Base-by-base conservation (phyloP, 2,888 invertebrate genomes). In the Entomobrya proxima region DNA sequence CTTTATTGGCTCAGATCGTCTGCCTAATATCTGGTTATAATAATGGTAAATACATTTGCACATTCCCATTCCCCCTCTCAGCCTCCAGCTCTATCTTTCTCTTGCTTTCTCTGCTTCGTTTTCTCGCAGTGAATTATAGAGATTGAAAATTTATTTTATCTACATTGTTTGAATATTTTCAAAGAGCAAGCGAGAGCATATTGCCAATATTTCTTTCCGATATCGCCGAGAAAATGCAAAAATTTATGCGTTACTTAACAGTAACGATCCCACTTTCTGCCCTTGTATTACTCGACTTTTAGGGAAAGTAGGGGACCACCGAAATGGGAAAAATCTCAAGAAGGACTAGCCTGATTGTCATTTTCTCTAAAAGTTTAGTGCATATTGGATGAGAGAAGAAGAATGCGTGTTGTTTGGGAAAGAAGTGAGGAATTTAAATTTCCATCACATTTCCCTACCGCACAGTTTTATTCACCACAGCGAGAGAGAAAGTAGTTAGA, bases 71-170 rank as follows among this genome's bases (percentile, higher is more conserved):
- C n/a, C 6, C 27, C 2, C 44, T 7, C 18, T 35, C 35, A 18
- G n/a, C 18, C 58, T 35, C 61, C 61, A 32, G 18, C 32, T 44
- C 9, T 13, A 44, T 13, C 61, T 7, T 35, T 35, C 61, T 30
- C 30, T 9, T 15, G 44, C 44, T 72, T 35, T 27, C 21, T 50
- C n/a, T 72, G 1, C 15, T 13, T 72, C 47, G n/a, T n/a, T 18
- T 44, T 44, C 27, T 44, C 15, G 6, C 27, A 6, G 74, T 74
- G 74, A 74, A 50, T 74, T 44, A 74, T 50, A 47, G 50, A 30
- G 74, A 30, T 52, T 75, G 74, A 77, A 75, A 77, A 61, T 61
- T 77, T 77, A 77, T 77, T 77, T 77, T 77, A 77, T 77, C 24
- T 24, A 77, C 77, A 77, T 77, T 77, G 77, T 77, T 77, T 44